Evolutionary conservation across 2,113 vertebrate genomes (phyloP), one percentile per base, ranked within the genome.

Genomic region (Oxyruncus cristatus): DNA sequence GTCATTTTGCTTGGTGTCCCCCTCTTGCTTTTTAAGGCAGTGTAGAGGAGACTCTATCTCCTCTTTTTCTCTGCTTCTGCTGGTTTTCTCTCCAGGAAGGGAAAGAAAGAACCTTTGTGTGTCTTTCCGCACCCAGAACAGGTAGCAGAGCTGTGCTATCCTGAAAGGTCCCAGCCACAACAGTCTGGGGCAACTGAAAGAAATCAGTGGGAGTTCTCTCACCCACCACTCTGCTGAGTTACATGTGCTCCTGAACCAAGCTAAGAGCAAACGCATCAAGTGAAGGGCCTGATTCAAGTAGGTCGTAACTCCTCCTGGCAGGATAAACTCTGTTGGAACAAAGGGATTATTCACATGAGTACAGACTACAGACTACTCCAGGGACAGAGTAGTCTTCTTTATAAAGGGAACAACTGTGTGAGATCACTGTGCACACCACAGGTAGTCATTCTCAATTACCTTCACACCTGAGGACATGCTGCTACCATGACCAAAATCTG

Each of bases 361-460:
- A 28, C 5, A 65, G 56, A 21, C 39, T 56, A 3, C 42, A 61
- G 52, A 26, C 39, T 56, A 3, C 46, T 73, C 33, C 35, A 21
- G 21, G 12, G 65, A 33, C 55, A 88, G 53, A 78, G 27, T 50
- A 85, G 33, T 50, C 50, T 52, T 52, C 50, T 21, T 27, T 46
- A 32, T 39, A 49, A 70, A 80, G 42, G 49, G 17, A 86, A 68
- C 71, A 85, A 14, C 50, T 21, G 15, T 22, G 50, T 16, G 35
- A 89, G 10, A 61, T 12, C 5, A 2, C 53, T 7, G 3, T 67
- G 65, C 20, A 14, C 0, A 0, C 14, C 59, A 37, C 56, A 46
- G 2, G 2, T 15, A 37, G 66, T 44, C 59, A 13, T 58, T 70
- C 67, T 79, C 78, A 71, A 49, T 68, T 82, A 73, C 42, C 33